Evolutionary conservation across 2,797 vertebrate genomes (phyloP), one percentile per base, ranked within the genome.

Genomic region (Xerus rutilus): DNA sequence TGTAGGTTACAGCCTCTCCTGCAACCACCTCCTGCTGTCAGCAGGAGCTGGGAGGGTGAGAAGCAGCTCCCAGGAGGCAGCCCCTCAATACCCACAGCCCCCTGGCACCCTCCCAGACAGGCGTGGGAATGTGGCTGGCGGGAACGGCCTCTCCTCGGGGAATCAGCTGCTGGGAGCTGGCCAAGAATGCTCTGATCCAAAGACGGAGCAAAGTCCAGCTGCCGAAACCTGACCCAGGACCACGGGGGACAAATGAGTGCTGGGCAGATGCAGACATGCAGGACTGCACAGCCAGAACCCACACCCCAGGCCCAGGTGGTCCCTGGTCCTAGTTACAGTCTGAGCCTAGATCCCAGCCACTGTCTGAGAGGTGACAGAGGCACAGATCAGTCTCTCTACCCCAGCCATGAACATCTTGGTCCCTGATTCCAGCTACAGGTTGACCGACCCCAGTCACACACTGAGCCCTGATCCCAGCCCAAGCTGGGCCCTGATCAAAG

Each of bases 111-210:
- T 79, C 95, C 92, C 88, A 47, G 94, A 52, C 93, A 28, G 97
- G 96, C 86, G 95, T 98, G 96, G 97, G 96, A 97, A 95, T 76
- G 43, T 32, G 70, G 52, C 94, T 84, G 74, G 45, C 18, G 30
- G 84, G 91, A 93, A 5, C 0, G 17, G 82, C 62, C 32, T 69
- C 28, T 97, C 91, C 74, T 64, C 92, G 0, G 18, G 89, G 79
- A 98, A 89, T 54, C 74, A 14, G 86, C 23, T 5, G n/a, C 96
- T 98, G 98, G 93, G 62, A 0, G 20, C 83, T 5, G 0, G 84
- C 96, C 98, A 97, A 87, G 96, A 96, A 32, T 23, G 39, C 43
- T n/a, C 25, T 47, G 87, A 91, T 94, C 92, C 54, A 0, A 2
- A 90, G 67, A 82, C 94, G 86, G 97, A 97, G 81, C 70, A 7